These are phyloP conservation scores for Drosophila persimilis DNA, from an alignment of 1,140 invertebrate species.

Conservation along the genomic window DNA sequence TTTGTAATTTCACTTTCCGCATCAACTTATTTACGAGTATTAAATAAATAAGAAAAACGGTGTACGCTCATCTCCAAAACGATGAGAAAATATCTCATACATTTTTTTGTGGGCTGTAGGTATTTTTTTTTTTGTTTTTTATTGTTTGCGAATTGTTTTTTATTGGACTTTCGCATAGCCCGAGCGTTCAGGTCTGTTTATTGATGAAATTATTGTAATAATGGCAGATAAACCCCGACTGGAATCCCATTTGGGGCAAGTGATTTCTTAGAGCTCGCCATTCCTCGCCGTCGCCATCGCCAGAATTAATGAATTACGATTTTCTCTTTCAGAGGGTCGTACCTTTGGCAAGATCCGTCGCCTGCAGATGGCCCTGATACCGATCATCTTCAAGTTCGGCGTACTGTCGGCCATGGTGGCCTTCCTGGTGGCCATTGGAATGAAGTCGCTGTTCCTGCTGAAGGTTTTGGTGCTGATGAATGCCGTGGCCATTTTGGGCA, in stretches of 20 bases:
- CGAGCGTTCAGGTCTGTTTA: conserved; percentile 75
- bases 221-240: conserved; percentile 39
- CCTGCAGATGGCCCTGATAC: conserved; percentile 83
- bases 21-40: conserved; percentile 53
- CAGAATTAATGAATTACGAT: conserved; percentile 17
- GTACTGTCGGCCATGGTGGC: conserved; percentile 84
- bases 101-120: conserved; percentile 24
- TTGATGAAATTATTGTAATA: conserved; percentile 66
- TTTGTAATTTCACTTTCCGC: conserved; percentile 78
- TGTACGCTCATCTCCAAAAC: conserved; percentile 53
- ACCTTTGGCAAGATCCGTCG: conserved; percentile 83
- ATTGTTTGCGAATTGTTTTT: conserved; percentile 44
- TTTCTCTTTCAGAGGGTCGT: conserved; percentile 60
- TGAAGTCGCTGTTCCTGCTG: conserved; percentile 83
- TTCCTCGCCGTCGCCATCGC: not conserved
- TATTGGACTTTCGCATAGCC: conserved; percentile 66
- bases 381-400: conserved; percentile 84
- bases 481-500: conserved; percentile 70
- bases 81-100: conserved; percentile 66
- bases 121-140: conserved; percentile 7
- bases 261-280: conserved; percentile 13
- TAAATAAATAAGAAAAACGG: conserved; percentile 43
- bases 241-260: conserved; percentile 34
- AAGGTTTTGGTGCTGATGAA: conserved; percentile 81
- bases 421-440: conserved; percentile 82